Evolutionary conservation across 92 coral and sea anemone genomes (phyloP), one percentile per base, ranked within the genome.

Genomic region (Parazoanthus atlanticus): DNA sequence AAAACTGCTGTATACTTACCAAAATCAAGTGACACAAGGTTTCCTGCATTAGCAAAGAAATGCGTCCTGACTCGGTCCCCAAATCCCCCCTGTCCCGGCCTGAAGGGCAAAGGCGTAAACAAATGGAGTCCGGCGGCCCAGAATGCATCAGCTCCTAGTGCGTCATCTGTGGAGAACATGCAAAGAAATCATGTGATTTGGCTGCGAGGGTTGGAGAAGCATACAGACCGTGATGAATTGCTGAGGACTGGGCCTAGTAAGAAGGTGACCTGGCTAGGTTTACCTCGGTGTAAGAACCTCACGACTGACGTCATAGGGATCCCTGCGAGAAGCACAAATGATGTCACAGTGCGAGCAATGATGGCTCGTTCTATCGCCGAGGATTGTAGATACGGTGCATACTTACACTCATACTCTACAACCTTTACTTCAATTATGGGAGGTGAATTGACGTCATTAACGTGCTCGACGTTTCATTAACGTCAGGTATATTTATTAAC

Each of bases 51-150:
- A 12, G 92, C 65, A 86, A 97, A 97, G 36, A 91, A 64, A 86
- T 97, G 99, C 12, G 99, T 95, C 75, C 93, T 96, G 84, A 97
- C 86, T 38, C 96, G 92, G 78, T 97, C 98, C 58, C 97, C 95
- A 82, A 97, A 88, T 74, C 99, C 89, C 58, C 97, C 99, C 61
- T 92, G 88, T 52, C 93, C 93, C 2, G 99, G 99, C 89, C 99
- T 88, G 86, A 97, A 97, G 56, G 99, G 99, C 36, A 97, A 87
- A 3, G 99, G 99, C 33, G 99, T 94, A 84, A 92, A 97, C 0
- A 97, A 90, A 64, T 97, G 97, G 65, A 97, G 88, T 19, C 98
- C 99, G 30, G 93, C 91, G 38, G 98, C 94, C 99, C 99, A 97
- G 91, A 79, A 97, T 54, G 94, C 89, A 77, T 97, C 98, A 8